A percentile compares a stretch with the other conserved stretches of the same genome.
Evolutionary conservation across 2,113 vertebrate genomes (phyloP).

Genomic region (Rhabdomys dilectus): DNA sequence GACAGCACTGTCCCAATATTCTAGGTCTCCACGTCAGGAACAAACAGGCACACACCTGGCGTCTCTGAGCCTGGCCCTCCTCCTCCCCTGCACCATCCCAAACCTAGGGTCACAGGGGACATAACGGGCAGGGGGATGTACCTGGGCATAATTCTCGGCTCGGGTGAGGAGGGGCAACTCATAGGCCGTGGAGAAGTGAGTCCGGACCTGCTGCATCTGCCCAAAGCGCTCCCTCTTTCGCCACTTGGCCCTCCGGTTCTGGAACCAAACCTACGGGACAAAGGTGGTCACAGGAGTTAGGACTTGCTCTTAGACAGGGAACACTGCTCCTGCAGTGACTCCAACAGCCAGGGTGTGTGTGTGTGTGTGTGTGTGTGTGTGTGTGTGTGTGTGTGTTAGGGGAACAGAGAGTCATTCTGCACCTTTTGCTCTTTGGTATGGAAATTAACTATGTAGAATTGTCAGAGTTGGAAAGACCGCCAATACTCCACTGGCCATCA

Average conservation of each 20-base stretch:
- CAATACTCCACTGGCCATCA: not conserved
- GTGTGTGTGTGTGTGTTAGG: not conserved
- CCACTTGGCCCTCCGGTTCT: constrained; percentile 98
- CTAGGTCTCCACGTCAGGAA: not conserved
- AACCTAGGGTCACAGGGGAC: not conserved
- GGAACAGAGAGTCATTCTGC: rapidly evolving
- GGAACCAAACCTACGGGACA: constrained; percentile 96
- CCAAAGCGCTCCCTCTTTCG: constrained; percentile 98
- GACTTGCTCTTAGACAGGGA: rapidly evolving
- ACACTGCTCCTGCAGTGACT: not conserved
- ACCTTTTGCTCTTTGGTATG: not conserved
- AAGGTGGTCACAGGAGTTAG: not conserved
- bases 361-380: not conserved
- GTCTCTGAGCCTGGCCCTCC: not conserved
- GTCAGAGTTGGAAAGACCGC: not conserved
- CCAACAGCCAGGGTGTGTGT: not conserved
- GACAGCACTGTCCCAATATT: not conserved
- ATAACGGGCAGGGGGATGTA: constrained; percentile 70
- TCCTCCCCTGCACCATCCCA: not conserved
- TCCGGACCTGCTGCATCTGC: constrained; percentile 99
- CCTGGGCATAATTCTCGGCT: constrained; percentile 98
- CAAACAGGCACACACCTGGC: not conserved
- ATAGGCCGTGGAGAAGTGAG: constrained; percentile 97
- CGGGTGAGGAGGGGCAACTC: constrained; percentile 97
- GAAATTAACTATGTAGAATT: not conserved